Evolutionary conservation across 2,113 vertebrate species (phyloP).

Genomic region (Istiophorus platypterus): DNA sequence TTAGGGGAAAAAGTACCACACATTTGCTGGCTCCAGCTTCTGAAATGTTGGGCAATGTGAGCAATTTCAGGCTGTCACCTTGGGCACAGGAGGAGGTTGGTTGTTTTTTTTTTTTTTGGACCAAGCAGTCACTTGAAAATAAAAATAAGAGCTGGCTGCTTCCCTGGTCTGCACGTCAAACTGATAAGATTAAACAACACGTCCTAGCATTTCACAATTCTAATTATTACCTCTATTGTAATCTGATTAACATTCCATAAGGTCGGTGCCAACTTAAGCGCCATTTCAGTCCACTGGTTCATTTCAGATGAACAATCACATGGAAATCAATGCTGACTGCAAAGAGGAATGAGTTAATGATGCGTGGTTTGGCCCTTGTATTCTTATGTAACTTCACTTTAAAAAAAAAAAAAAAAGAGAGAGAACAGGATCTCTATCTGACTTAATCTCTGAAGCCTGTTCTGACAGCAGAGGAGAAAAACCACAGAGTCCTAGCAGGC

Average conservation of each 20-base stretch:
- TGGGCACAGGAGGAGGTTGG: not conserved
- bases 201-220: not conserved
- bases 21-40: not conserved
- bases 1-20: not conserved
- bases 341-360: conserved; percentile 27
- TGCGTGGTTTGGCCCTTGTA: conserved; percentile 2
- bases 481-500: conserved; percentile 54
- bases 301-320: conserved; percentile 30
- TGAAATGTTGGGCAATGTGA: not conserved
- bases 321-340: conserved; percentile 2
- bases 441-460: conserved; percentile 67
- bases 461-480: conserved; percentile 60
- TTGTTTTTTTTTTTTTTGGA: not conserved
- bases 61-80: not conserved
- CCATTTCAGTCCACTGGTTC: not conserved
- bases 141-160: not conserved
- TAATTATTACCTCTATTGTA: conserved; percentile 16
- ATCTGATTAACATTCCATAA: conserved; percentile 45
- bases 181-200: not conserved
- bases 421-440: conserved; percentile 26
- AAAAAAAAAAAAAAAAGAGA: conserved; percentile 2
- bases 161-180: not conserved
- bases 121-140: not conserved
- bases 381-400: conserved; percentile 53
- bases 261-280: conserved; percentile 26